Base-by-base conservation (phyloP, 2,888 invertebrate genomes). In the Taphrorychus bicolor region DNA sequence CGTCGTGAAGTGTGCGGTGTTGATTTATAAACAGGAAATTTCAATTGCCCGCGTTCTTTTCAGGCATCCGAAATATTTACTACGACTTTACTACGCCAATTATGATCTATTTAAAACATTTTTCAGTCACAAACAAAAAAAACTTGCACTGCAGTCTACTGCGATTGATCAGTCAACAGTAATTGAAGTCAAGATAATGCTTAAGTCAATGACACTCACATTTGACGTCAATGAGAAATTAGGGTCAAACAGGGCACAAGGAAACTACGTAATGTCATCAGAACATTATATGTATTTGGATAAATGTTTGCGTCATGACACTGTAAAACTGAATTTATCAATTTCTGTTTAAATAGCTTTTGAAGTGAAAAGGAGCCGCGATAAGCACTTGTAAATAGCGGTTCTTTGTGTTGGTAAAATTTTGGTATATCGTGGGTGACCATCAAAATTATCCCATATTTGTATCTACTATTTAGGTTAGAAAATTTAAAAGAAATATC, bases 11-110 rank as follows among this genome's bases (percentile, higher is more conserved):
- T 32, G 9, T 32, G 11, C 32, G 11, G 3, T 32, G 32, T 9
- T 9, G 11, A 32, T 11, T n/a, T n/a, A 32, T 32, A 17, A 41
- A 48, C 58, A 45, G 58, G 58, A 58, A 58, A 58, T 48, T 48
- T 22, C 48, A 58, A 58, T 58, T 56, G 23, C 9, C 19, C 48
- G 3, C 16, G 19, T 9, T 40, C 14, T 19, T n/a, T 48, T 3
- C 16, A 14, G 19, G 16, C 14, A 19, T n/a, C 19, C 48, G 9
- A 19, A 48, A 48, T n/a, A 48, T 48, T 7, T 45, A 48, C 16
- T 48, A 48, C 48, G 48, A 19, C 14, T 48, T 48, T n/a, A n/a
- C n/a, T n/a, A n/a, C n/a, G n/a, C n/a, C n/a, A n/a, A n/a, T n/a
- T n/a, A n/a, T n/a, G n/a, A n/a, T n/a, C n/a, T n/a, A n/a, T n/a